Percentiles rank a stretch among this genome's conserved stretches.
Conservation (phyloP, 2,888 invertebrate genomes). For the Muschampia plurimacula region DNA sequence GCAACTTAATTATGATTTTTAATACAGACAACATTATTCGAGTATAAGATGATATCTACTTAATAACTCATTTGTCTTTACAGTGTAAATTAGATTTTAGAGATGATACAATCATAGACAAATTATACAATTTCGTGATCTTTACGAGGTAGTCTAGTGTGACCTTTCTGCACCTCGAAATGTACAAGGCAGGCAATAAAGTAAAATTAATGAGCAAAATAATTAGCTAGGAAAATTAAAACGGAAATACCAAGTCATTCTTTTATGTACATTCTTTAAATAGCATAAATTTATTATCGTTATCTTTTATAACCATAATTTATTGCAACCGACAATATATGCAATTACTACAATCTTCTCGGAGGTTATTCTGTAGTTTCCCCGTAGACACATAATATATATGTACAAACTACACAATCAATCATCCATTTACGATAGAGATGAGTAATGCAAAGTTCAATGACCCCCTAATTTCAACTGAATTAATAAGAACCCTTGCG, state of each 20-base stretch:
- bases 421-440: constrained; percentile 33
- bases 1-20: too few relatives aligned
- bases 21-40: not conserved
- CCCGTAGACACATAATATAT: not conserved
- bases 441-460: constrained; percentile 32
- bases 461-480: constrained; percentile 23
- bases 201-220: not conserved
- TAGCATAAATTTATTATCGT: not conserved
- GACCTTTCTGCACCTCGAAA: not conserved
- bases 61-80: not conserved
- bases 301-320: not conserved
- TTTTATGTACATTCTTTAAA: not conserved
- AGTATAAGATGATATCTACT: not conserved
- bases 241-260: not conserved
- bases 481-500: constrained; percentile 14
- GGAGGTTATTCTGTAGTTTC: not conserved
- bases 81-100: not conserved
- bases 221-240: not conserved
- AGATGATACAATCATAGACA: not conserved
- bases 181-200: not conserved
- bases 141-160: not conserved
- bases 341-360: not conserved
- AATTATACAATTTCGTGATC: not conserved
- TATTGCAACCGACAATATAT: not conserved
- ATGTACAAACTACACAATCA: constrained; percentile 23